Conservation (phyloP, 2,888 invertebrate genomes). For the Polyommatus icarus region DNA sequence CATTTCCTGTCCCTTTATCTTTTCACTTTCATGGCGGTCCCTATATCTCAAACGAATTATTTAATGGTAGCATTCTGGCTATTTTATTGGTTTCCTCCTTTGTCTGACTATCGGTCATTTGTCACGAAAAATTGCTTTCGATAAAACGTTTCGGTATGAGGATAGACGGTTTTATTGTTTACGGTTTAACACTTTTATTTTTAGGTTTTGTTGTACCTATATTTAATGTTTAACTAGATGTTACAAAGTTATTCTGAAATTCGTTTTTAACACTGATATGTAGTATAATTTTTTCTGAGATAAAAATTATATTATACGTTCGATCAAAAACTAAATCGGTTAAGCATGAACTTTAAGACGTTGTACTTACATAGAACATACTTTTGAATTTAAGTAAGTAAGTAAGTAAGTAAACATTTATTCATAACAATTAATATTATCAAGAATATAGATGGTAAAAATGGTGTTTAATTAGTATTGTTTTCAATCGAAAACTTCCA, state of each 20-base stretch:
- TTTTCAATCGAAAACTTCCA: neutral
- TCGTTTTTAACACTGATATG: neutral
- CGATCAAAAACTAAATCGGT: too few species aligned
- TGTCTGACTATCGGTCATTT: conserved; percentile 7
- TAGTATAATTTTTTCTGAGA: too few species aligned
- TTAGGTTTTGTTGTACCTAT: neutral
- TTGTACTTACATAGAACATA: neutral
- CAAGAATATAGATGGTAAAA: neutral
- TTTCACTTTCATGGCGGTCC: conserved; percentile 29
- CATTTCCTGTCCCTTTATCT: conserved; percentile 32
- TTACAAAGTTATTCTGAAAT: too few species aligned
- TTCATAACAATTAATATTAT: too few species aligned
- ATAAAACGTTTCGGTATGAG: conserved; percentile 4
- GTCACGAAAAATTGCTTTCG: conserved; percentile 26
- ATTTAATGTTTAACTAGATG: neutral
- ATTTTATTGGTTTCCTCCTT: conserved; percentile 26
- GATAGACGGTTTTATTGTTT: neutral
- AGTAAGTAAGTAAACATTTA: too few species aligned
- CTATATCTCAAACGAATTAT: conserved; percentile 24
- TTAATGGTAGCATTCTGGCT: conserved; percentile 28
- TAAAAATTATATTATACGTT: too few species aligned
- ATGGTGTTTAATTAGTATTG: neutral
- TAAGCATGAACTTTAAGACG: neutral
- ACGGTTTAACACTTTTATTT: neutral
- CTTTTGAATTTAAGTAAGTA: too few species aligned